phyloP scores from a whole-genome alignment of 35 echinoderm and acorn worm species.

The Chiridota heheva region DNA sequence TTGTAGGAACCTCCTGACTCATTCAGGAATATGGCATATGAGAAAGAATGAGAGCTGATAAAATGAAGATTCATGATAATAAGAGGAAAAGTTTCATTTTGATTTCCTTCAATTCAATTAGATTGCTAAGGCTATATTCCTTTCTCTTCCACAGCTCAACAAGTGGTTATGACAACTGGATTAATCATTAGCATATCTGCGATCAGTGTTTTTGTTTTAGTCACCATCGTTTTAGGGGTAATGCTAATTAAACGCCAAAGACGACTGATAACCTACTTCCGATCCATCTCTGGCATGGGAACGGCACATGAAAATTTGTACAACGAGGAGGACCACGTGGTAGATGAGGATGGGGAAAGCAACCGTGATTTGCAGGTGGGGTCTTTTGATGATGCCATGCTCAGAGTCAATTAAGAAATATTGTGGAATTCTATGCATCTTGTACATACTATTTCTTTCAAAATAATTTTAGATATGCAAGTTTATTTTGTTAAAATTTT shows the following conservation, averaged over 20 bases:
- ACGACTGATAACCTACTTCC: conserved; percentile 39
- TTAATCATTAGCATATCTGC: conserved; percentile 26
- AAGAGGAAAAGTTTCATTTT: too few relatives aligned
- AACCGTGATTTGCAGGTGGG: conserved; percentile 7
- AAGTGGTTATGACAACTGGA: not conserved
- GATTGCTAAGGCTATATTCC: not conserved
- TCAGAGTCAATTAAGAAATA: conserved; percentile 36
- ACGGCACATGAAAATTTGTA: conserved; percentile 30
- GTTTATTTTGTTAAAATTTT: too few relatives aligned
- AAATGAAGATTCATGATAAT: too few relatives aligned
- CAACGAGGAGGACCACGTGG: conserved; percentile 27
- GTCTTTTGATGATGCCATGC: conserved; percentile 37
- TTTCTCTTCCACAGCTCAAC: too few relatives aligned
- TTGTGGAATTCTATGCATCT: too few relatives aligned
- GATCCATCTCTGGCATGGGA: conserved; percentile 26
- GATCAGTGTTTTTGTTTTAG: not conserved
- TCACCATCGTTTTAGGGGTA: conserved; percentile 10
- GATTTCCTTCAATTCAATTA: too few relatives aligned
- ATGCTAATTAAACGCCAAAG: conserved; percentile 36
- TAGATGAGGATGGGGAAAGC: not conserved
- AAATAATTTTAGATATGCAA: too few relatives aligned
- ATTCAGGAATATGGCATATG: too few relatives aligned
- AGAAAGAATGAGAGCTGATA: too few relatives aligned
- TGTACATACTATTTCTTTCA: too few relatives aligned
- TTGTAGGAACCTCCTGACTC: too few relatives aligned